phyloP scores from a whole-genome alignment of 1,140 invertebrate genomes.

The Zaprionus ghesquierei region DNA sequence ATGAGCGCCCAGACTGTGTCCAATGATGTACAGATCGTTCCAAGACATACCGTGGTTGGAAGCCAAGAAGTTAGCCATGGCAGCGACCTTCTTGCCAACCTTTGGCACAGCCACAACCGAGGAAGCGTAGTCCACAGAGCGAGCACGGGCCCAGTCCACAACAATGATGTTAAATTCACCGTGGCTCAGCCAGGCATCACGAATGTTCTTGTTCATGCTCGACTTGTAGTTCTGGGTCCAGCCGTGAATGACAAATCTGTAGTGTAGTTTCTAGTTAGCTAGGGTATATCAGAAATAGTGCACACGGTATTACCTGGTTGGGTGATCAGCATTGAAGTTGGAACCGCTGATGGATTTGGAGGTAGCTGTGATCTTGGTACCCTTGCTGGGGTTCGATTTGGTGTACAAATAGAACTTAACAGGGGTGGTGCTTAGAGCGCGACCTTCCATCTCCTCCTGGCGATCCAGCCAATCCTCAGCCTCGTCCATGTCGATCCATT shows the following conservation, averaged over 20 bases:
- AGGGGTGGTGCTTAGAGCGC: conserved; percentile 49
- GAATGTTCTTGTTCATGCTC: conserved; percentile 64
- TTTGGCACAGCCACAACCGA: conserved; percentile 74
- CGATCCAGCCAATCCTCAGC: conserved; percentile 53
- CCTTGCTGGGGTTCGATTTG: conserved; percentile 50
- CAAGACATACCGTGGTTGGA: conserved; percentile 62
- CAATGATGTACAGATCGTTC: conserved; percentile 72
- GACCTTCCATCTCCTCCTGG: conserved; percentile 44
- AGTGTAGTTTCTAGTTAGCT: neutral
- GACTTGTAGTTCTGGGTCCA: conserved; percentile 63
- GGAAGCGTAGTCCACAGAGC: conserved; percentile 83
- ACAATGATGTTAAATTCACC: conserved; percentile 84
- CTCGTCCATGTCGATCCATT: conserved; percentile 68
- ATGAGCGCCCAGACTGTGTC: conserved; percentile 83
- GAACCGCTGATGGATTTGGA: conserved; percentile 55
- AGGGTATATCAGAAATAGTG: too few species aligned
- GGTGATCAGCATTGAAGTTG: conserved; percentile 60
- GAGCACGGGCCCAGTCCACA: conserved; percentile 85
- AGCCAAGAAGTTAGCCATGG: conserved; percentile 78
- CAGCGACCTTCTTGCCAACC: conserved; percentile 73
- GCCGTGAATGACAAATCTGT: conserved; percentile 71
- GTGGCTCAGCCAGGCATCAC: conserved; percentile 83
- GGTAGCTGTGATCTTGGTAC: conserved; percentile 56
- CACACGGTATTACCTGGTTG: conserved; percentile 42
- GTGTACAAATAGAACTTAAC: conserved; percentile 73